Evolutionary conservation across 2,797 vertebrate genomes (phyloP), one percentile per base, ranked within the genome.

Genomic region (Acanthornis magna): DNA sequence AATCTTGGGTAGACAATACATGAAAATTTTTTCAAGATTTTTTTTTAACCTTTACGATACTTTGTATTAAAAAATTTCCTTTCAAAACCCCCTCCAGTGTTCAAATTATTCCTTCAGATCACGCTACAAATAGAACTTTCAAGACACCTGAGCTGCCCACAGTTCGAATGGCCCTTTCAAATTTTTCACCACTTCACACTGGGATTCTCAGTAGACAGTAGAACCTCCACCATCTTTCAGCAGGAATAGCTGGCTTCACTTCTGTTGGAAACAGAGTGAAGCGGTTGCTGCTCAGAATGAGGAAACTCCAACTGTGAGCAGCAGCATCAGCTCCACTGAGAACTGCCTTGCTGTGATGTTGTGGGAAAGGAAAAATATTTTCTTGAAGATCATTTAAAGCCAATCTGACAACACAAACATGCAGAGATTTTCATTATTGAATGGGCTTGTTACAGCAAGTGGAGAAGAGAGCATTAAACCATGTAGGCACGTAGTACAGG

Each of bases 351-450:
- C 54, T 50, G 29, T 40, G 60, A 77, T 82, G 51, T 32, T 0
- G 2, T n/a, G 63, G 60, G 74, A 93, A 82, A 73, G 67, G 57
- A 63, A 95, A 94, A 89, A 76, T 70, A 63, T 81, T 93, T 93
- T 79, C 74, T 38, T 63, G 16, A 86, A 53, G 63, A 93, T 16
- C 48, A 57, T 67, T 88, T 81, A 85, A 95, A 82, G 53, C 26
- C 67, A 73, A 73, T 90, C 42, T 82, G 77, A 90, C 80, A 91
- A 42, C n/a, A 60, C 17, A 88, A 93, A 89, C 47, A 50, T 79
- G 79, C 51, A 50, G 63, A 76, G 22, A 29, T 55, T 91, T 91
- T 93, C 32, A 51, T 73, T 82, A 67, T 34, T 74, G 77, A 84
- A 82, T 30, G 30, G 40, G 29, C 34, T 82, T 17, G 34, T 88